Base-by-base conservation (phyloP, 1,140 invertebrate genomes). In the Samia ricini region DNA sequence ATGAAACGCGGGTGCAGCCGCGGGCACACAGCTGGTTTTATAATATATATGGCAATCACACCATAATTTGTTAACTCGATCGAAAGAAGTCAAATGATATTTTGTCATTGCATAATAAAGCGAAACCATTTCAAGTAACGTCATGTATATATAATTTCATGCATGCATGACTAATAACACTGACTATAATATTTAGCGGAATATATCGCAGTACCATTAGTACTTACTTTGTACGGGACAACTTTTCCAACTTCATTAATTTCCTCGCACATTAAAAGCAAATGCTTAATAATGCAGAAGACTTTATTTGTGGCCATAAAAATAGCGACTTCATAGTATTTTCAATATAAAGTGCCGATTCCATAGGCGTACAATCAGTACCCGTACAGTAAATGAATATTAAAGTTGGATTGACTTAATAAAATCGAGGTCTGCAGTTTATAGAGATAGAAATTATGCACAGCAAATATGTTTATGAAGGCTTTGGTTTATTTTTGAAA, bases 161-260 rank as follows among this genome's bases (percentile, higher is more conserved):
- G 20, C 21, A 55, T 23, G 15, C 52, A 55, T 55, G 12, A 24
- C 12, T 24, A n/a, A 10, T 22, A 24, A n/a, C 22, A 12, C 52
- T 24, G 3, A 23, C 21, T 22, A 24, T 24, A 42, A 42, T 42
- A 15, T 42, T 15, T 42, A 42, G 33, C 33, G n/a, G n/a, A 42
- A 42, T 50, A 56, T 42, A 42, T 42, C 33, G 12, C 33, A 42
- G 33, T 42, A 42, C n/a, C 21, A 50, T 59, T 21, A 21, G 18
- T 21, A 23, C 23, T 33, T 60, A 62, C 64, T 58, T 61, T 57
- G 56, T 72, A 63, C 50, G 26, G 57, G 64, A 59, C 26, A 73
- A 81, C 81, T 80, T 80, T 76, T 72, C 66, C 67, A 58, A 75
- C 69, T 72, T 69, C 74, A 79, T 82, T 82, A 85, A 81, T 85